Conservation (phyloP, 2,888 invertebrate species). For the Dilophus febrilis region DNA sequence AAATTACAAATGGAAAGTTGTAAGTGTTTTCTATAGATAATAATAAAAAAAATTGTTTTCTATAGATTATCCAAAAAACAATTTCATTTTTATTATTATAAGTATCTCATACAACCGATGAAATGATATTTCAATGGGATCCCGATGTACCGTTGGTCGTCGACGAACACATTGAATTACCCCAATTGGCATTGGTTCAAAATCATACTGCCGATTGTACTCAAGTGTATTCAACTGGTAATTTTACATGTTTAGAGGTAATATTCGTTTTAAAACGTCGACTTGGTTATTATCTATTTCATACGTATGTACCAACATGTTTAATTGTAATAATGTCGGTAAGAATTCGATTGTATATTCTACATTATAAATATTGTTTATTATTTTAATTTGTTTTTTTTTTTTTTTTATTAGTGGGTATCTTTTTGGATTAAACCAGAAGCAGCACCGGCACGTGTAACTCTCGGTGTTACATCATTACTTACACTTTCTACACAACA, state of each 20-base stretch:
- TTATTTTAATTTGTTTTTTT: conserved; percentile 1
- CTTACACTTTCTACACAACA: conserved; percentile 82
- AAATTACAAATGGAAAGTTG: conserved; percentile 88
- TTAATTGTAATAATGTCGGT: conserved; percentile 89
- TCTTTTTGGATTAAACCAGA: conserved; percentile 90
- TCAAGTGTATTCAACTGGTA: conserved; percentile 82
- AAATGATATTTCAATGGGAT: conserved; percentile 88
- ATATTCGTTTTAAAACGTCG: conserved; percentile 77
- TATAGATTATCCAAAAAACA: not conserved
- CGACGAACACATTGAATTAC: conserved; percentile 76
- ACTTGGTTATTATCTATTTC: conserved; percentile 80
- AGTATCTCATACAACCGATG: conserved; percentile 91
- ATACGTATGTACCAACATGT: conserved; percentile 86
- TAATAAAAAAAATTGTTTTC: not conserved
- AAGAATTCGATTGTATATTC: conserved; percentile 25
- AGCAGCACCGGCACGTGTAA: conserved; percentile 83
- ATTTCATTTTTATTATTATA: no score
- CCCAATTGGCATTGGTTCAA: conserved; percentile 68
- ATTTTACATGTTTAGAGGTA: conserved; percentile 83
- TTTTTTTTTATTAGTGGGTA: conserved; percentile 48
- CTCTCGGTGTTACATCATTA: conserved; percentile 78
- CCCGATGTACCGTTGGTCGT: conserved; percentile 77
- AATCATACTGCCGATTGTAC: conserved; percentile 82
- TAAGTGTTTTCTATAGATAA: conserved; percentile 38
- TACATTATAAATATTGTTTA: conserved; percentile 1